Base-by-base conservation (phyloP, 2,888 invertebrate genomes). In the Iphiclides podalirius region DNA sequence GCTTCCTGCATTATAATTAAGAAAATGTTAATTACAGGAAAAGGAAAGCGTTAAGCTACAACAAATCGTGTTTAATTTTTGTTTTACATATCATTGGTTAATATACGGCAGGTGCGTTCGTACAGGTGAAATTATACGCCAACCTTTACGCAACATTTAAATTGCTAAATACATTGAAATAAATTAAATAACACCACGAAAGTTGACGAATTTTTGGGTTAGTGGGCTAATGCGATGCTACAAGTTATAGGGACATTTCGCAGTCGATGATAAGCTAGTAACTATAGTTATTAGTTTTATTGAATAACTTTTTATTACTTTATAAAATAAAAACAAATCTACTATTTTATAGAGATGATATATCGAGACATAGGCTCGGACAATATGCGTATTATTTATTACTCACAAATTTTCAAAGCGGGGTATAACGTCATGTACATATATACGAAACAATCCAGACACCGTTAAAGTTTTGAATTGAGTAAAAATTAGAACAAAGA, bases 71-170 rank as follows among this genome's bases (percentile, higher is more conserved):
- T 12, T 14, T n/a, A n/a, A 42, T 14, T 17, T 34, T 34, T 20
- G 3, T 17, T 47, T 35, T 35, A 23, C 9, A 31, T 4, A 15
- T 48, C 42, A 38, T 37, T 31, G 37, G 8, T 42, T n/a, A 42
- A 37, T 37, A 33, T 41, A 6, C 15, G 15, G 48, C 48, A 49
- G 48, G 48, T 49, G 48, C 20, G 20, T 42, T 12, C 4, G 45
- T 43, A 43, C 48, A 49, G 48, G 48, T 49, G 42, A 43, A 38
- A 7, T n/a, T 13, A 17, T 37, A 13, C 13, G 13, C 33, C 33
- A 48, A 36, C 48, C 48, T 43, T 48, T 48, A 23, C 43, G 43
- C 13, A 49, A 49, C 34, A 39, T 43, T 26, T 34, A 33, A 49
- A 42, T 38, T 49, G 43, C 34, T 43, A 38, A 43, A 38, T 34